Evolutionary conservation across 2,797 vertebrate species (phyloP).

Genomic region (Cynopterus sphinx): DNA sequence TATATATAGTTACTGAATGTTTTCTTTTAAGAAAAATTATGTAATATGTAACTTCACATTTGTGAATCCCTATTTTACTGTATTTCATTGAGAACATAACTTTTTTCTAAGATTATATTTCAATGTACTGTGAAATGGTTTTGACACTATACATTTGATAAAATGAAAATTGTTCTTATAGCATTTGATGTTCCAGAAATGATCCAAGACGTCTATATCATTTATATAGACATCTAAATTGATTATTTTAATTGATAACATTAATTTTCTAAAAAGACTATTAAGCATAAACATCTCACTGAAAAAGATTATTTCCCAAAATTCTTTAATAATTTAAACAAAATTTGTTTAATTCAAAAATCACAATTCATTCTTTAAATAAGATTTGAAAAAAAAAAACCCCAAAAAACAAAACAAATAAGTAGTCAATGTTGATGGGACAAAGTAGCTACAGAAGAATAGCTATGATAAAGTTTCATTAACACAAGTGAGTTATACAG

Average conservation of each 20-base stretch:
- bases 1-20: neutral
- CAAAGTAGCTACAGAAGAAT: neutral
- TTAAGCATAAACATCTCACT: neutral
- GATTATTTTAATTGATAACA: neutral
- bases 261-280: neutral
- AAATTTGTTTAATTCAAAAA: conserved; percentile 45
- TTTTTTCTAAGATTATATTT: conserved; percentile 16
- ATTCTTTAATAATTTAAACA: conserved; percentile 14
- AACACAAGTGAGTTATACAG: neutral
- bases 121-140: neutral
- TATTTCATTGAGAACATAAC: conserved; percentile 1
- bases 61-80: neutral
- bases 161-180: conserved; percentile 21
- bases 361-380: conserved; percentile 27
- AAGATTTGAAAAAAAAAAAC: neutral
- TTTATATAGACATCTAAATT: conserved; percentile 3
- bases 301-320: neutral
- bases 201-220: neutral
- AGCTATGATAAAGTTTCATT: conserved; percentile 10
- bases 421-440: neutral
- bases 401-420: neutral
- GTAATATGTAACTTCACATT: neutral
- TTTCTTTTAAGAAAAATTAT: conserved; percentile 37
- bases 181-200: conserved; percentile 14
- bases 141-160: neutral